A percentile compares a stretch with the other conserved stretches of the same genome.
Conservation (phyloP, 2,113 vertebrate species). For the Irena cyanogastra region DNA sequence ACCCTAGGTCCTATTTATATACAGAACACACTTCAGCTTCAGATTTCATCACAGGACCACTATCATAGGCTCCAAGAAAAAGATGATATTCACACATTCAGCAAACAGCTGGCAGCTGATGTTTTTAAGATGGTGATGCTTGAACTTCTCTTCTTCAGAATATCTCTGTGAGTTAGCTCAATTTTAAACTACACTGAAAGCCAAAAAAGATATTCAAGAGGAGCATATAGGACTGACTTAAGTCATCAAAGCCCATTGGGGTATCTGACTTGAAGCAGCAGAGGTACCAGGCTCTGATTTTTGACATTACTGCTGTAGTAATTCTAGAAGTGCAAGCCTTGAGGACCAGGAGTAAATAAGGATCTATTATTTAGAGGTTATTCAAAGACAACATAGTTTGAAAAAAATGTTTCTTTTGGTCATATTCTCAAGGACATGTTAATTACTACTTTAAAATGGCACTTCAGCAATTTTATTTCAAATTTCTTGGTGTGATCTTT, state of each 20-base stretch:
- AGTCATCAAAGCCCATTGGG: not conserved
- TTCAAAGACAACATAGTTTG: not conserved
- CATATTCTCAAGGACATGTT: not conserved
- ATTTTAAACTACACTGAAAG: not conserved
- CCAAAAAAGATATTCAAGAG: not conserved
- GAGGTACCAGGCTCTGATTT: not conserved
- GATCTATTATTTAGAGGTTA: not conserved
- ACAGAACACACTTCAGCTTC: not conserved
- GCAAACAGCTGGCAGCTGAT: conserved; percentile 4
- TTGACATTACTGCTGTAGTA: not conserved
- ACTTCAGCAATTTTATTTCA: not conserved
- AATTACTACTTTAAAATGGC: not conserved
- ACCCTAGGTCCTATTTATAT: not conserved
- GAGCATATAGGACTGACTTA: not conserved
- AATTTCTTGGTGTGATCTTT: not conserved
- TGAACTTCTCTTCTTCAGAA: not conserved
- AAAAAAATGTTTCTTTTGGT: not conserved
- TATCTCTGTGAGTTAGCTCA: not conserved
- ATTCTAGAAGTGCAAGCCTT: not conserved
- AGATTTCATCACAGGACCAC: not conserved
- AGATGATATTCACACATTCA: not conserved
- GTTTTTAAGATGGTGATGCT: not conserved
- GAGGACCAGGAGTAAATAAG: not conserved
- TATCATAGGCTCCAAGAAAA: not conserved
- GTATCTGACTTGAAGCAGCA: not conserved